phyloP scores from a whole-genome alignment of 2,888 invertebrate species.

The Elgonia sp. region DNA sequence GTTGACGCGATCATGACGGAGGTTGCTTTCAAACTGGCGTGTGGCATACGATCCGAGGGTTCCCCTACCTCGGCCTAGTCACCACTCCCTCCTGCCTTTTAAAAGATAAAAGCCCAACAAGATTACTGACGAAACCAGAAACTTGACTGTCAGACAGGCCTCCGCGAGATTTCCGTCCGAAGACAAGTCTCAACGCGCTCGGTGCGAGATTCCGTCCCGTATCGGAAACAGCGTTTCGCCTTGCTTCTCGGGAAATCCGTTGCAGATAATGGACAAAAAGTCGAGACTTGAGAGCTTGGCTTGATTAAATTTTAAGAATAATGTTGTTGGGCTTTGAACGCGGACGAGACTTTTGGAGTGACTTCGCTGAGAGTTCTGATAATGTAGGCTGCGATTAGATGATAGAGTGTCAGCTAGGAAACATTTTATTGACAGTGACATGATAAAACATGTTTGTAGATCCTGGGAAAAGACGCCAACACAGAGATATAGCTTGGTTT shows the following conservation, averaged over 20 bases:
- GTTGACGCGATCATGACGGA: slow-evolving; percentile 86
- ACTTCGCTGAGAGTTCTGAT: neutral
- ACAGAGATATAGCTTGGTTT: neutral
- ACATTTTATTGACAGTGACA: slow-evolving; percentile 45
- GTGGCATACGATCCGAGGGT: slow-evolving; percentile 85
- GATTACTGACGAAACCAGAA: slow-evolving; percentile 72
- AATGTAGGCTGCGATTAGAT: neutral
- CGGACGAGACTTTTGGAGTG: neutral
- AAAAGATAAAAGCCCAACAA: slow-evolving; percentile 79
- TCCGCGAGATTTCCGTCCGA: slow-evolving; percentile 39
- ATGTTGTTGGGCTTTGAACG: neutral
- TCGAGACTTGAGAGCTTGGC: neutral
- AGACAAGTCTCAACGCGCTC: slow-evolving; percentile 8
- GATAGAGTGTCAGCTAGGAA: slow-evolving; percentile 28
- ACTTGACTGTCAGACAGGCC: slow-evolving; percentile 65
- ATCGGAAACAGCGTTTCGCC: slow-evolving; percentile 16
- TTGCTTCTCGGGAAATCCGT: slow-evolving; percentile 38
- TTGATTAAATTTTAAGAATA: slow-evolving; percentile 20
- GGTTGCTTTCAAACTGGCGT: slow-evolving; percentile 86
- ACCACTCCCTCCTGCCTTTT: slow-evolving; percentile 78
- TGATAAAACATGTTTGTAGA: slow-evolving; percentile 33
- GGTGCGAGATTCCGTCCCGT: slow-evolving; percentile 5
- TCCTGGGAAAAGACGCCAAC: neutral
- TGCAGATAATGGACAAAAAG: slow-evolving; percentile 31
- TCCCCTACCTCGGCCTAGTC: slow-evolving; percentile 80